phyloP scores from a whole-genome alignment of 2,888 invertebrate genomes.

The Pollenia angustigena region DNA sequence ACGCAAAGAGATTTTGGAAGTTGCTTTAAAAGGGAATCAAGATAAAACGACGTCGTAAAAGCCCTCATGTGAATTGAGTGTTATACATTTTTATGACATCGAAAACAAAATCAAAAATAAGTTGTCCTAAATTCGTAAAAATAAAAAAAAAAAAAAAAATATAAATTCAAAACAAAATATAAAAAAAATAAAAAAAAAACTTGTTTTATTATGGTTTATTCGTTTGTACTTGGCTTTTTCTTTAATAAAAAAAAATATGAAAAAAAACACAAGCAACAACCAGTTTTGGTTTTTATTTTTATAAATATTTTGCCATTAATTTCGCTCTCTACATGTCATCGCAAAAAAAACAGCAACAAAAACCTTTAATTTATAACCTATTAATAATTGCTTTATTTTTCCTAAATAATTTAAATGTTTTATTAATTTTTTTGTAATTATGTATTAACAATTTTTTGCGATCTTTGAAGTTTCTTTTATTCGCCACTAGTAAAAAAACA shows the following conservation, averaged over 20 bases:
- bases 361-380: not conserved
- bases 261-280: slow-evolving; percentile 28
- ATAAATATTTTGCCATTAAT: slow-evolving; percentile 33
- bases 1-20: too few species aligned
- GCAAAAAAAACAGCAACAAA: slow-evolving; percentile 22
- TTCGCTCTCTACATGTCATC: slow-evolving; percentile 28
- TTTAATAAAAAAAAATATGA: not conserved
- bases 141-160: slow-evolving; percentile 9
- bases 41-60: too few species aligned
- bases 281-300: slow-evolving; percentile 36
- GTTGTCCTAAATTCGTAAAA: slow-evolving; percentile 66
- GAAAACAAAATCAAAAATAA: slow-evolving; percentile 30
- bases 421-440: not conserved
- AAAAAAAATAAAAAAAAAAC: slow-evolving; percentile 50
- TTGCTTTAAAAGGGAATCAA: too few species aligned
- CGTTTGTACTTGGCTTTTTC: slow-evolving; percentile 24
- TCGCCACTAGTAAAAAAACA: not conserved
- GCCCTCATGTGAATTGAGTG: too few species aligned
- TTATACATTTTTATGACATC: not conserved
- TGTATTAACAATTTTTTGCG: not conserved
- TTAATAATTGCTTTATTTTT: not conserved
- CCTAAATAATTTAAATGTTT: not conserved
- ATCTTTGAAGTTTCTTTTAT: slow-evolving; percentile 22
- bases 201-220: slow-evolving; percentile 62
- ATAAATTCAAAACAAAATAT: not conserved